Evolutionary conservation across 2,113 vertebrate species (phyloP).

Genomic region (Dendropsophus ebraccatus): DNA sequence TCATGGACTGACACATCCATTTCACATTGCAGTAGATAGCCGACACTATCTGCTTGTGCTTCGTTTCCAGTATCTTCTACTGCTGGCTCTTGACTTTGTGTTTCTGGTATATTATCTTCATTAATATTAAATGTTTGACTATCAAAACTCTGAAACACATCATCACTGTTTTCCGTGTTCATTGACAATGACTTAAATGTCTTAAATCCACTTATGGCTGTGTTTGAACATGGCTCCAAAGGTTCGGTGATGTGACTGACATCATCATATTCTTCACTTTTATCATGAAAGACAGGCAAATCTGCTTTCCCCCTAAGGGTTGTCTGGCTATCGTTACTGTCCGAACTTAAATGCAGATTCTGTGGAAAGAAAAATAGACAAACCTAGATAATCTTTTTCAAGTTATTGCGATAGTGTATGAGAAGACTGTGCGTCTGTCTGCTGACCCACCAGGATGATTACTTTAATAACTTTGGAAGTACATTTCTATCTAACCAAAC

Average conservation of each 20-base stretch:
- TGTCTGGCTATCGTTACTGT: constrained; percentile 53
- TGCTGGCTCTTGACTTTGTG: not conserved
- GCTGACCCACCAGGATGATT: not conserved
- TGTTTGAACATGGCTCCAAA: not conserved
- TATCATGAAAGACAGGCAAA: not conserved
- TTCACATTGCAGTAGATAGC: not conserved
- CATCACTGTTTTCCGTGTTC: constrained; percentile 49
- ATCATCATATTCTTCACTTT: not conserved
- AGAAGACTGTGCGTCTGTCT: not conserved
- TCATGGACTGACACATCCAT: not conserved
- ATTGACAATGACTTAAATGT: constrained; percentile 22
- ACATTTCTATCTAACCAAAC: not conserved
- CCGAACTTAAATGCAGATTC: constrained; percentile 57
- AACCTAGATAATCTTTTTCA: not conserved
- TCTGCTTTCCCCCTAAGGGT: constrained; percentile 23
- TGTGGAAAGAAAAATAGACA: constrained; percentile 43
- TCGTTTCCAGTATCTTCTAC: not conserved
- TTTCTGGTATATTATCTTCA: constrained; percentile 25
- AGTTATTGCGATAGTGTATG: not conserved
- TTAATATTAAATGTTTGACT: not conserved
- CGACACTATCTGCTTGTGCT: not conserved
- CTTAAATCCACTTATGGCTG: not conserved
- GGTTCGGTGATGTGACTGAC: not conserved
- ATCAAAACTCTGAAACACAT: constrained; percentile 10
- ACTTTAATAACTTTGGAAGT: too few species aligned